These are phyloP conservation scores for Alentia gelatinosa DNA, from an alignment of 2,888 invertebrate species.

Conservation along the genomic window DNA sequence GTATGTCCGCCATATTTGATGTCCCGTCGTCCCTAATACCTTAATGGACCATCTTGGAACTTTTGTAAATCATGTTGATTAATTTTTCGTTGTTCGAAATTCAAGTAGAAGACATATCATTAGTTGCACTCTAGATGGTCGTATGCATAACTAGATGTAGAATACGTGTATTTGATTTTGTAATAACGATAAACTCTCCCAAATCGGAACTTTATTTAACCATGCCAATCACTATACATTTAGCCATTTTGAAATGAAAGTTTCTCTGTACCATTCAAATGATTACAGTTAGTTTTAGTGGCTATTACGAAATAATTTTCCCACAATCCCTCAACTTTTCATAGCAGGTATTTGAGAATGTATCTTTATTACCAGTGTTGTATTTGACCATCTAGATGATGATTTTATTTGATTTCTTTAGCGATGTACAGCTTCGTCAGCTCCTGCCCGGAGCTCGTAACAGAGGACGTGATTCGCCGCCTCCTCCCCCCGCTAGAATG, in stretches of 20 bases:
- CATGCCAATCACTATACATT: no score
- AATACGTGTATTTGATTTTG: not conserved
- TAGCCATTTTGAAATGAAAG: no score
- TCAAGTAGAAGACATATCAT: no score
- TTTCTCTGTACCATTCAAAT: no score
- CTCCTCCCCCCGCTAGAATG: slow-evolving; percentile 95
- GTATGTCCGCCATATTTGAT: slow-evolving; percentile 69
- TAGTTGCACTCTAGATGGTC: not conserved
- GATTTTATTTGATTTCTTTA: slow-evolving; percentile 53
- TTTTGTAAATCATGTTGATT: not conserved
- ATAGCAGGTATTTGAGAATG: no score
- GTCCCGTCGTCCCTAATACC: no score
- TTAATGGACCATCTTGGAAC: not conserved
- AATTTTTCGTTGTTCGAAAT: not conserved
- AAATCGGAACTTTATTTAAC: no score
- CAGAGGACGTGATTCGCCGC: slow-evolving; percentile 94
- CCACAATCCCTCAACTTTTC: no score
- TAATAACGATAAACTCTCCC: not conserved
- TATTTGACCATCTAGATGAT: not conserved
- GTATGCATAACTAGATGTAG: not conserved
- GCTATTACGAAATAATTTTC: no score
- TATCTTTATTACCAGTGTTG: no score
- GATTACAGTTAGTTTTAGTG: no score
- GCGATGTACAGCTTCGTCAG: slow-evolving; percentile 96
- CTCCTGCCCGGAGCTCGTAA: slow-evolving; percentile 92